Base-by-base conservation (phyloP, 2,797 vertebrate genomes). In the Danio albolineatus region DNA sequence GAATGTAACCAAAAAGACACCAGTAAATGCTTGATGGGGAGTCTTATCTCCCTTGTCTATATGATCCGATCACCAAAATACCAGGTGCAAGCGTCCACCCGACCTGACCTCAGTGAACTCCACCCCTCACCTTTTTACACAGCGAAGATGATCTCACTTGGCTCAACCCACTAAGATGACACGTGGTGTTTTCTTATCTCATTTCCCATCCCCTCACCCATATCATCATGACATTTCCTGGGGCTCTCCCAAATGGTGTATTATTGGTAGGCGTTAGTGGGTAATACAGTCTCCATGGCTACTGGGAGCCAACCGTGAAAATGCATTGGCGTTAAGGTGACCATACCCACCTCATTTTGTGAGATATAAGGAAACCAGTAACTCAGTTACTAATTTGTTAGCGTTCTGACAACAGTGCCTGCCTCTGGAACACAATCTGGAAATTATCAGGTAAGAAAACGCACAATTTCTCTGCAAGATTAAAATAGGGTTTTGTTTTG, bases 391-490 rank as follows among this genome's bases (percentile, higher is more conserved):
- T 75, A 76, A 82, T 78, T 59, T 79, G 79, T 73, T 13, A 48
- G 56, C 75, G 78, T 54, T 44, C 51, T 13, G 65, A 44, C 10
- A 67, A 57, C 49, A 78, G 62, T 66, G 54, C 49, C 78, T 79
- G 38, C 28, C 14, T 65, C 43, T 51, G 60, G 51, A 65, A 46
- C 39, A 46, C 66, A 76, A 66, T 12, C 67, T 67, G 84, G 87
- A 88, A 85, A 85, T 87, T 0, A 10, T 70, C 57, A 74, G 67
- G 92, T 93, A 88, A 90, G 89, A 86, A 46, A 61, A n/a, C 6
- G 39, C 7, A 28, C 28, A 3, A 0, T 7, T 62, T 48, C 2
- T 62, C n/a, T 53, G 13, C 19, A 38, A 28, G 19, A 54, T 62
- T 12, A 21, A 12, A 19, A 49, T 7, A 44, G 65, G 14, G 1